Conservation (phyloP, 2,113 vertebrate species). For the Rutilus rutilus region DNA sequence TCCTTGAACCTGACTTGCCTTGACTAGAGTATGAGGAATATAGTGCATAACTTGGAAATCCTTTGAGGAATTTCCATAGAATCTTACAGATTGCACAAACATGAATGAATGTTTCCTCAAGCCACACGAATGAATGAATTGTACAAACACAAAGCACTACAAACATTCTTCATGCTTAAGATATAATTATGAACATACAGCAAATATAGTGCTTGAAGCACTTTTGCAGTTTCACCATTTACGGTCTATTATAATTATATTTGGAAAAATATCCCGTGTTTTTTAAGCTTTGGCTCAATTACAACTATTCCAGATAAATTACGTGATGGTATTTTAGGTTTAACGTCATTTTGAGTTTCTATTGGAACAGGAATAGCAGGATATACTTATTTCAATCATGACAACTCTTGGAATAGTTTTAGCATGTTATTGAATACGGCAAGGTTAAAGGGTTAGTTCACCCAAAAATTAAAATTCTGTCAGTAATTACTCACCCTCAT, state of each 20-base stretch:
- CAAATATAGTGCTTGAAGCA: constrained; percentile 65
- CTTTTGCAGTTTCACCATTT: constrained; percentile 25
- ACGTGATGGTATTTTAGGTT: background rate
- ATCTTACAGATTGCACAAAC: background rate
- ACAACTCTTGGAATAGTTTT: too few relatives aligned
- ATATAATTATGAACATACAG: background rate
- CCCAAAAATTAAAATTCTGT: too few relatives aligned
- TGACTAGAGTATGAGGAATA: background rate
- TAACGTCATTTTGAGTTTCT: background rate
- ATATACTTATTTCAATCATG: background rate
- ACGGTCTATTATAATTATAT: background rate
- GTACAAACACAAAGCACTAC: background rate
- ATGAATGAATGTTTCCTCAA: background rate
- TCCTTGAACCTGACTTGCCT: background rate
- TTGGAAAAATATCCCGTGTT: background rate
- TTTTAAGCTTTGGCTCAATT: background rate
- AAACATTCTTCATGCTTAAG: background rate
- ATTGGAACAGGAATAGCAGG: background rate
- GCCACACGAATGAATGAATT: background rate
- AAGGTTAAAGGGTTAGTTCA: too few relatives aligned
- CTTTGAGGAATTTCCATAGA: background rate
- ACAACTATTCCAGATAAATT: background rate
- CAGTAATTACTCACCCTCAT: too few relatives aligned
- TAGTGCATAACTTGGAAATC: background rate
- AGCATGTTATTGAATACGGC: too few relatives aligned